Conservation (phyloP, 2,113 vertebrate genomes). For the Myotis brandtii region DNA sequence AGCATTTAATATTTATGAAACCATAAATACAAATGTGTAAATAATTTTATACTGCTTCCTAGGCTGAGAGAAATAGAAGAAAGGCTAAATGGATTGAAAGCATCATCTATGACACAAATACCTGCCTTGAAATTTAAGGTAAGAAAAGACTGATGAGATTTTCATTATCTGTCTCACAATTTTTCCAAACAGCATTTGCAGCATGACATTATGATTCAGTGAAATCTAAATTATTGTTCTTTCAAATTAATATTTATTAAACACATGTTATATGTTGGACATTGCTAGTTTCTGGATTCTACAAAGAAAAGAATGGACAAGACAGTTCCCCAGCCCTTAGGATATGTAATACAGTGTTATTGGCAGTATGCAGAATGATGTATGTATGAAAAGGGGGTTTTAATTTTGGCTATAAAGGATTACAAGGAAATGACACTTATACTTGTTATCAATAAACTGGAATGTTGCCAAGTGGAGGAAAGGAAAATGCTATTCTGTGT, state of each 20-base stretch:
- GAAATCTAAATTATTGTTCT: slow-evolving; percentile 8
- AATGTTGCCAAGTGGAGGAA: not conserved
- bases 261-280: not conserved
- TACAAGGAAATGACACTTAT: slow-evolving; percentile 1
- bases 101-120: slow-evolving; percentile 88
- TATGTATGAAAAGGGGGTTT: not conserved
- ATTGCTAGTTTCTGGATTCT: not conserved
- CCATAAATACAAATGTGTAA: not conserved
- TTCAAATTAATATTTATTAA: not conserved
- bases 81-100: slow-evolving; percentile 91
- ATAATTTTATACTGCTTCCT: slow-evolving; percentile 65
- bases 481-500: not conserved
- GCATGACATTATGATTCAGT: not conserved
- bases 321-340: not conserved
- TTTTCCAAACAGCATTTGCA: slow-evolving; percentile 10
- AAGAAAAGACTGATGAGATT: slow-evolving; percentile 54
- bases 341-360: not conserved
- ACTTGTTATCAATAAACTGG: not conserved
- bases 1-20: not conserved
- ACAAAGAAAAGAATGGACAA: not conserved
- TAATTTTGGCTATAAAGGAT: not conserved
- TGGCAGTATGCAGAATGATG: not conserved
- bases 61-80: slow-evolving; percentile 95
- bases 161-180: not conserved
- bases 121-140: slow-evolving; percentile 98